Conservation (phyloP, 2,888 invertebrate species). For the Phortica okadai region DNA sequence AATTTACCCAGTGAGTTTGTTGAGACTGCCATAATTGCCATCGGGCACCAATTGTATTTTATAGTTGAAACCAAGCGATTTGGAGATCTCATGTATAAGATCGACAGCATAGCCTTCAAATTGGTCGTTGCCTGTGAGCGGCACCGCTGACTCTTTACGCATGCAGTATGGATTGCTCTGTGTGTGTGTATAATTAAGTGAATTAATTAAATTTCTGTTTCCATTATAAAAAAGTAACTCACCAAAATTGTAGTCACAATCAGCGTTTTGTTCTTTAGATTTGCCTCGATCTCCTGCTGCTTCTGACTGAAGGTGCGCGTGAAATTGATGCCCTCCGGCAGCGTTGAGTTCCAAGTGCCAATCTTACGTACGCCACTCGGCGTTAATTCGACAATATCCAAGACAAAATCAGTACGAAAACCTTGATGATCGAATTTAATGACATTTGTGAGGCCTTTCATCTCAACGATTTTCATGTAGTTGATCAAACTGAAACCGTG, state of each 20-base stretch:
- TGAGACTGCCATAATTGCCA: constrained; percentile 89
- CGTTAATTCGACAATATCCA: constrained; percentile 94
- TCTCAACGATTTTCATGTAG: constrained; percentile 97
- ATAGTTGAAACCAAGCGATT: constrained; percentile 91
- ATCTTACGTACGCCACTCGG: constrained; percentile 90
- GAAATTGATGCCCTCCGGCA: constrained; percentile 87
- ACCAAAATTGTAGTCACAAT: constrained; percentile 94
- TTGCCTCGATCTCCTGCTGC: constrained; percentile 91
- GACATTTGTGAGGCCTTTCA: constrained; percentile 93
- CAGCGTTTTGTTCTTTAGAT: constrained; percentile 93
- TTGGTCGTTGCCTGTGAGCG: constrained; percentile 91
- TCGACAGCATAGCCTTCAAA: constrained; percentile 97
- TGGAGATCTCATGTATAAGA: constrained; percentile 93
- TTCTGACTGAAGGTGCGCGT: constrained; percentile 91
- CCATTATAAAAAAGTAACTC: constrained; percentile 72
- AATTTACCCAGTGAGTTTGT: constrained; percentile 81
- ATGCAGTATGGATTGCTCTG: constrained; percentile 98
- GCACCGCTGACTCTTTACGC: constrained; percentile 91
- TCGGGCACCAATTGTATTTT: constrained; percentile 91
- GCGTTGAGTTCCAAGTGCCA: constrained; percentile 91
- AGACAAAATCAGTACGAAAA: constrained; percentile 91
- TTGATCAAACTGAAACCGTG: constrained; percentile 96
- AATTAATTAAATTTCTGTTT: not conserved
- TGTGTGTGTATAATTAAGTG: constrained; percentile 30
- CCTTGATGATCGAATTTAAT: constrained; percentile 97